Conservation (phyloP, 64 coral and sea anemone species). For the Actinia equina region DNA sequence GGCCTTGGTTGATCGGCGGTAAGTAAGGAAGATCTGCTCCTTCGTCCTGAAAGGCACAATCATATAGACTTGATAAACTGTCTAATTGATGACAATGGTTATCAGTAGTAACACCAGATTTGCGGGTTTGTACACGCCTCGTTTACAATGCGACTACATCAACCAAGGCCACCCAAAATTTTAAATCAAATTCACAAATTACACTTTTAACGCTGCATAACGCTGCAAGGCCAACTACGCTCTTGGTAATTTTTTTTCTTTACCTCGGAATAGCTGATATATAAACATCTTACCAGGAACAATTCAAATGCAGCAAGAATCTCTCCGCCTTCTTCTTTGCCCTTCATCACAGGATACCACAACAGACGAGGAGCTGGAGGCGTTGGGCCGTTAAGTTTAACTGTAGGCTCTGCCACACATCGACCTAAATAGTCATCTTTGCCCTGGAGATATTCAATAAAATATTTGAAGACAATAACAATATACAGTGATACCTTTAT, state of each 20-base stretch:
- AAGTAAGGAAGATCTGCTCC: slow-evolving; percentile 84
- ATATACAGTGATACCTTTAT: too few species aligned
- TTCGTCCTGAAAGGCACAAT: slow-evolving; percentile 56
- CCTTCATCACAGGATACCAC: slow-evolving; percentile 68
- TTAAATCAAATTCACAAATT: too few species aligned
- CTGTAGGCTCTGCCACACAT: slow-evolving; percentile 67
- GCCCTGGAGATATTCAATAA: slow-evolving; percentile 33
- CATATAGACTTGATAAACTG: background rate
- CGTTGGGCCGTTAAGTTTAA: slow-evolving; percentile 68
- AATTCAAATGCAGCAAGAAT: slow-evolving; percentile 95
- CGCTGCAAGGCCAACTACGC: background rate
- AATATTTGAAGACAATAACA: background rate
- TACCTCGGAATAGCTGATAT: background rate
- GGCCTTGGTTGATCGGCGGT: slow-evolving; percentile 68
- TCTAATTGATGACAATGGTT: too few species aligned
- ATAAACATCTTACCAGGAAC: slow-evolving; percentile 61
- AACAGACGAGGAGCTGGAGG: slow-evolving; percentile 61
- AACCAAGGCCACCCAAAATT: too few species aligned
- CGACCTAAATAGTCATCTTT: slow-evolving; percentile 91
- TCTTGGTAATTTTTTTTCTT: background rate
- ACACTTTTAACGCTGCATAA: too few species aligned
- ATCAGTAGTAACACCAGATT: too few species aligned
- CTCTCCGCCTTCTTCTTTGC: slow-evolving; percentile 73
- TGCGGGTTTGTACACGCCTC: too few species aligned
- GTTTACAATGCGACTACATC: too few species aligned